Conservation (phyloP, 2,888 invertebrate species). For the Polyploca ridens region DNA sequence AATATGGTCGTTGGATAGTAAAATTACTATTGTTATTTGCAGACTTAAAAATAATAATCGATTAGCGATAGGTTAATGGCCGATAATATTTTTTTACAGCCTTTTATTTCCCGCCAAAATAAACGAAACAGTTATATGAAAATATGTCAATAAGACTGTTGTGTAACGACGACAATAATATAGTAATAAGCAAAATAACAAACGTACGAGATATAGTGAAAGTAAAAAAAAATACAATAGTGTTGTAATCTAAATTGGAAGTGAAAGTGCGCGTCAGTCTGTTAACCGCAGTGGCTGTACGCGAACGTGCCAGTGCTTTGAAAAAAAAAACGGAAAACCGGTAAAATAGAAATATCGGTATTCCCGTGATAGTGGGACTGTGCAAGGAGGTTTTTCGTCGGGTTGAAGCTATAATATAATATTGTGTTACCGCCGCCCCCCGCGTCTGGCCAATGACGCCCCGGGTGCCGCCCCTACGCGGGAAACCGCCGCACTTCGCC, state of each 20-base stretch:
- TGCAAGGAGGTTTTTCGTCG: slow-evolving; percentile 50
- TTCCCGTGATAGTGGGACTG: slow-evolving; percentile 30
- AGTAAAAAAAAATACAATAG: slow-evolving; percentile 43
- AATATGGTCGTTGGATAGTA: too few species aligned
- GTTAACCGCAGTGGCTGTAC: slow-evolving; percentile 43
- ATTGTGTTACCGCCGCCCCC: slow-evolving; percentile 70
- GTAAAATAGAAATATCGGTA: slow-evolving; percentile 16
- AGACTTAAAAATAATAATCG: background rate
- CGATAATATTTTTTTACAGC: background rate
- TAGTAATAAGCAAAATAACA: background rate
- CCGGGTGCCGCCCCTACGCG: slow-evolving; percentile 73
- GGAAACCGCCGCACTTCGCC: slow-evolving; percentile 51
- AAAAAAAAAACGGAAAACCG: background rate
- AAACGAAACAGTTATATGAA: background rate
- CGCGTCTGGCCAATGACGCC: slow-evolving; percentile 74
- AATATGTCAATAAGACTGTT: background rate
- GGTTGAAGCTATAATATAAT: slow-evolving; percentile 48
- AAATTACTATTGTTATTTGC: too few species aligned
- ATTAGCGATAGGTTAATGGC: background rate
- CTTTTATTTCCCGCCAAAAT: slow-evolving; percentile 3
- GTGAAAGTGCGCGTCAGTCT: slow-evolving; percentile 68
- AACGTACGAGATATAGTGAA: slow-evolving; percentile 35
- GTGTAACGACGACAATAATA: slow-evolving; percentile 14
- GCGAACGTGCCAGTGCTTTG: slow-evolving; percentile 22
- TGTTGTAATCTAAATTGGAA: slow-evolving; percentile 55